These are phyloP conservation scores for Peromyscus californicus DNA, from an alignment of 2,113 vertebrate species.

Conservation along the genomic window DNA sequence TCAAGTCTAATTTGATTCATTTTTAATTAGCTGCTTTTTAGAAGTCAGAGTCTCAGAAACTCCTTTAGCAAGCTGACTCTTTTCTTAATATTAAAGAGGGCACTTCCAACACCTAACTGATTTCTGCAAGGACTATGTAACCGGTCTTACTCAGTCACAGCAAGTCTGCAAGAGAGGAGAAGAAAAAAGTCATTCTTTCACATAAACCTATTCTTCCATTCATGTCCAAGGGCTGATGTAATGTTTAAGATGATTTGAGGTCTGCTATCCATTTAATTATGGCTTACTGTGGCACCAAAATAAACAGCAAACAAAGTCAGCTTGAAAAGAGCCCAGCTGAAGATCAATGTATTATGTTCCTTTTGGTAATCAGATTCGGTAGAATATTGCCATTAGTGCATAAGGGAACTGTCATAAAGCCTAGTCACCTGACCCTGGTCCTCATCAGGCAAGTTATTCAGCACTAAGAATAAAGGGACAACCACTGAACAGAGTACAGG, in stretches of 20 bases:
- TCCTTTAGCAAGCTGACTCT: conserved; percentile 37
- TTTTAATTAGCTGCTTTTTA: conserved; percentile 49
- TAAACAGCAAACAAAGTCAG: background rate
- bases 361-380: background rate
- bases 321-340: background rate
- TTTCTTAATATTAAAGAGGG: conserved; percentile 33
- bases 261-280: background rate
- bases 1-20: conserved; percentile 41
- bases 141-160: background rate
- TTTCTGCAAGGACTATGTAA: background rate
- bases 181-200: background rate
- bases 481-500: background rate
- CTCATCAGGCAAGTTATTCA: background rate
- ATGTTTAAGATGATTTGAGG: background rate
- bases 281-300: background rate
- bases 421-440: background rate
- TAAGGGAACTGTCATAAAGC: background rate
- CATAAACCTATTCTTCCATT: background rate
- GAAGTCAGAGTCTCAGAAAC: conserved; percentile 33
- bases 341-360: background rate
- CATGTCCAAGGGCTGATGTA: background rate
- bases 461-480: too few species aligned
- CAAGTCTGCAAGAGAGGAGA: background rate
- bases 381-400: background rate
- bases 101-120: conserved; percentile 1